Evolutionary conservation across 2,113 vertebrate genomes (phyloP).

Genomic region (Tangachromis dhanisi): DNA sequence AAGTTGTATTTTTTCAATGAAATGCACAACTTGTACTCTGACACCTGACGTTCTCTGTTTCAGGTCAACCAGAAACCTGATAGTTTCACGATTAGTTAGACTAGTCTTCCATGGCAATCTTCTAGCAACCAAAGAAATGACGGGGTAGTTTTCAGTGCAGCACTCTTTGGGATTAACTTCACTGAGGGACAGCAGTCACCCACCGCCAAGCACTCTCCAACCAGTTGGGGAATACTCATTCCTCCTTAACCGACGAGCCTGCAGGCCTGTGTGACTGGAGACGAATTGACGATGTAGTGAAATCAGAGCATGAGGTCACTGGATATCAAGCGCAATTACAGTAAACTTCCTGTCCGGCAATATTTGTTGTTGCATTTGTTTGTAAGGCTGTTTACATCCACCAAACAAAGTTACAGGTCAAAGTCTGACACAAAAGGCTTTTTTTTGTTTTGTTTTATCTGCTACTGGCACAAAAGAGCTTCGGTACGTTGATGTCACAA

Average conservation of each 20-base stretch:
- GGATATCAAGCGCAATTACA: neutral
- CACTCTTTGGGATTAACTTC: neutral
- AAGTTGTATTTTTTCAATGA: neutral
- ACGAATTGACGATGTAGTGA: neutral
- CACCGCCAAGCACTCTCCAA: neutral
- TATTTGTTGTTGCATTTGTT: neutral
- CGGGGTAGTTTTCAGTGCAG: neutral
- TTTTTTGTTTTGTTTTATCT: neutral
- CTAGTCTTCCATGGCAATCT: neutral
- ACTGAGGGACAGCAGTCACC: neutral
- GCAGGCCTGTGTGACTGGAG: neutral
- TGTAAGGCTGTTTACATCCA: neutral
- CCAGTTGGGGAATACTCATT: neutral
- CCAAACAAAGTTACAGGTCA: neutral
- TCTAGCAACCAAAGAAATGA: neutral
- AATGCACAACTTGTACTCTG: neutral
- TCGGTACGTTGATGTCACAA: neutral
- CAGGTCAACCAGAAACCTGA: neutral
- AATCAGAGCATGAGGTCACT: neutral
- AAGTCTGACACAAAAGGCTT: neutral
- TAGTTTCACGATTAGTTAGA: neutral
- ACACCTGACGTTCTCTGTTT: neutral
- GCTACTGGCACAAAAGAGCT: neutral
- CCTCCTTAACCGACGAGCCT: neutral
- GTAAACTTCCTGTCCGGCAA: neutral